Base-by-base conservation (phyloP, 2,797 vertebrate genomes). In the Lithobates sylvaticus region DNA sequence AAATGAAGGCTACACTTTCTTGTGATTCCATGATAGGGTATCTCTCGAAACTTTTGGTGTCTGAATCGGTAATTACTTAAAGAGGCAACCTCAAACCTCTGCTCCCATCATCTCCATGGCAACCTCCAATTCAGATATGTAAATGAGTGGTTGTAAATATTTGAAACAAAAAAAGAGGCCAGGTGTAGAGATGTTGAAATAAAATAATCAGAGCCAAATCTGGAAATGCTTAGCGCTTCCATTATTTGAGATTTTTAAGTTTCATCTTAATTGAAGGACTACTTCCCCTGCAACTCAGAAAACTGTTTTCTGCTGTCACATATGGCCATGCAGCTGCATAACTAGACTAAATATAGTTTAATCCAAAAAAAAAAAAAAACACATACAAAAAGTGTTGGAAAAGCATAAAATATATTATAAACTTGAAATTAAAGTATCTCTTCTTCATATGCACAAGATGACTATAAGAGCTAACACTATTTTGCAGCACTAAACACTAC, bases 111-210 rank as follows among this genome's bases (percentile, higher is more conserved):
- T 87, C 71, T 29, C 81, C 81, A 84, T 87, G 21, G 81, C 86
- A 87, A 87, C 86, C n/a, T 69, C 29, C 64, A 84, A 76, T 84
- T 84, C 81, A 84, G 70, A 58, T 79, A 87, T 84, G 81, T 76
- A 87, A 87, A 87, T 87, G 70, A 87, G 61, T 58, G 72, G 61
- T 79, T 84, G 81, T 87, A 84, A 87, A 87, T 87, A 84, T 84
- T 84, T 84, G 81, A 87, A 76, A 84, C 76, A 78, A 80, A 84
- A 78, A 85, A 83, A 83, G 73, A 83, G 34, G 77, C 50, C 75
- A 87, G 81, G 81, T 83, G 61, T 83, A 34, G 67, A 72, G 74
- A 83, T 83, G 67, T 83, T 32, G 70, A 79, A 68, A 68, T 64
- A 71, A 71, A 64, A 71, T 87, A 65, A 84, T 84, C 42, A 54